A percentile compares a stretch with the other conserved stretches of the same genome.
Conservation (phyloP, 2,888 invertebrate species). For the Metacarcinus magister region DNA sequence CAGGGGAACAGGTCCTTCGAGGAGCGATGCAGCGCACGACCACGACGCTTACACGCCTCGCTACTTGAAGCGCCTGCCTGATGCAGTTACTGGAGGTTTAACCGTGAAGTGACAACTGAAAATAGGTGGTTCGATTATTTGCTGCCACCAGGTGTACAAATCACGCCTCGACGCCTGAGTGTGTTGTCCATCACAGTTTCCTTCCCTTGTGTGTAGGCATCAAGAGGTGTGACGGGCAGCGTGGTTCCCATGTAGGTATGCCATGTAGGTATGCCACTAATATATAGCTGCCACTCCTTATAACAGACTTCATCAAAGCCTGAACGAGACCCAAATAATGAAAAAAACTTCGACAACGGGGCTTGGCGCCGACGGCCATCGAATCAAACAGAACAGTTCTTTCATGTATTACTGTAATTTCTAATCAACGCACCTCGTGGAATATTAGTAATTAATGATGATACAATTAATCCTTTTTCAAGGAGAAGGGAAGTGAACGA, state of each 20-base stretch:
- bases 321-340: background rate
- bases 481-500: background rate
- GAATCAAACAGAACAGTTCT: background rate
- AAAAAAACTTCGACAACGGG: background rate
- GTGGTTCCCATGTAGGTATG: background rate
- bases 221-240: background rate
- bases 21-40: background rate
- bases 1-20: background rate
- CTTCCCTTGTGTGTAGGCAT: background rate
- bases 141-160: background rate
- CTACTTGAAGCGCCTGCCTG: background rate
- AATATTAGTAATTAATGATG: constrained; percentile 7
- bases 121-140: background rate
- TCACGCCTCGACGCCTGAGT: background rate
- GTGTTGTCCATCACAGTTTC: background rate
- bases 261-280: background rate
- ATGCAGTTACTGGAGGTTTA: background rate
- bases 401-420: background rate
- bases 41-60: background rate
- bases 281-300: background rate
- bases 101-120: background rate
- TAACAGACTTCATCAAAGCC: background rate
- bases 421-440: background rate
- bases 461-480: background rate
- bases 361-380: background rate